Conservation (phyloP, 1,140 invertebrate species). For the Carcinoscorpius rotundicauda region DNA sequence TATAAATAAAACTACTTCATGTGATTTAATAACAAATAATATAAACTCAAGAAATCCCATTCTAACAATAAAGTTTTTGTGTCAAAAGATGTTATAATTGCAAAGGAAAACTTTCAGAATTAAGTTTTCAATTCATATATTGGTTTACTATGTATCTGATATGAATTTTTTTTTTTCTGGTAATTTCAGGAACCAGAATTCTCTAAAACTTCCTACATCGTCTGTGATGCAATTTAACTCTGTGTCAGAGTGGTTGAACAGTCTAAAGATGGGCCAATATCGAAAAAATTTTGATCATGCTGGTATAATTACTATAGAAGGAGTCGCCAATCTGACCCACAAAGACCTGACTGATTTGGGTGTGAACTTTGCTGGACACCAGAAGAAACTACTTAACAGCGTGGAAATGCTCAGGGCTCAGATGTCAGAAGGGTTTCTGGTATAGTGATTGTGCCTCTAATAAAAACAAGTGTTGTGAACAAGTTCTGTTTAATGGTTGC, state of each 20-base stretch:
- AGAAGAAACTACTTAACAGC: conserved; percentile 96
- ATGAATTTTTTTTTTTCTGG: no score
- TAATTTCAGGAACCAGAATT: conserved; percentile 51
- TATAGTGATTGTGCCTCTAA: no score
- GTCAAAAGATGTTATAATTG: no score
- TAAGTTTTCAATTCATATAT: no score
- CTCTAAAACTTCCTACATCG: conserved; percentile 71
- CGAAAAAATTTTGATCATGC: conserved; percentile 82
- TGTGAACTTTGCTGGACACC: conserved; percentile 90
- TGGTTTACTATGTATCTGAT: no score
- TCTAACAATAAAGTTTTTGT: no score
- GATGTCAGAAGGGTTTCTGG: conserved; percentile 66
- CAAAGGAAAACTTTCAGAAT: no score
- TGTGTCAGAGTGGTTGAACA: conserved; percentile 87
- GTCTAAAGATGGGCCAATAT: conserved; percentile 95
- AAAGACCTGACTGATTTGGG: conserved; percentile 82
- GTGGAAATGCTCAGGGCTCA: conserved; percentile 80
- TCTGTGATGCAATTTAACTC: conserved; percentile 80
- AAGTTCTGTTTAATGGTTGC: no score
- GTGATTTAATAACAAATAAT: no score
- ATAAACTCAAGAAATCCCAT: no score
- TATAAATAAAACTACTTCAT: no score
- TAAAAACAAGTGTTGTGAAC: no score
- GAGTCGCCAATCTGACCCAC: conserved; percentile 73
- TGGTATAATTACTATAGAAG: conserved; percentile 70